These are phyloP conservation scores for Anarrhichthys ocellatus DNA, from an alignment of 2,113 vertebrate species.

Conservation along the genomic window DNA sequence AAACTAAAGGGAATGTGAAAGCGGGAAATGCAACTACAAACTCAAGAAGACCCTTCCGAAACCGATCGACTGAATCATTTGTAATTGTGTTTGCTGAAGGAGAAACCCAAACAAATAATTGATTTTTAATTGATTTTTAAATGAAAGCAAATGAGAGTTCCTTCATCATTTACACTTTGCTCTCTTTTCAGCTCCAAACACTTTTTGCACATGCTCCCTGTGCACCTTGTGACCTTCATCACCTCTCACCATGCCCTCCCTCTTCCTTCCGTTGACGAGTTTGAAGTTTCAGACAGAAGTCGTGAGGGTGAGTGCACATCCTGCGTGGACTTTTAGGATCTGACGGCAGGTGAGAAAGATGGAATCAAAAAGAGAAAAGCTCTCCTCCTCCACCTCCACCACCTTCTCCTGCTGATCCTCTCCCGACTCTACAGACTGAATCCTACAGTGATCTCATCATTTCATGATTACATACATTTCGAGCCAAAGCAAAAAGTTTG, in stretches of 20 bases:
- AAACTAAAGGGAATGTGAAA: neutral
- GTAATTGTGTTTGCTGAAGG: neutral
- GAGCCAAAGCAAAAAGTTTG: slow-evolving; percentile 13
- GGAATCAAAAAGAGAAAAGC: neutral
- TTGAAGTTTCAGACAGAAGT: neutral
- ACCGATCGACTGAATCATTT: neutral
- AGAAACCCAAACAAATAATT: fast-evolving
- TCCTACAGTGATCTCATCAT: neutral
- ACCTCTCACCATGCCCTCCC: neutral
- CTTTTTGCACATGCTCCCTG: neutral
- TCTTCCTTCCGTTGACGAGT: neutral
- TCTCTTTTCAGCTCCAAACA: neutral
- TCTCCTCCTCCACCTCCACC: slow-evolving; percentile 1
- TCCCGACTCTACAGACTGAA: neutral
- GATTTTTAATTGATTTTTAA: no score
- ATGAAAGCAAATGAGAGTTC: neutral
- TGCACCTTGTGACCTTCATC: neutral
- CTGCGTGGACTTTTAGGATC: neutral
- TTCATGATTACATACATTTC: neutral
- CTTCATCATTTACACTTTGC: neutral
- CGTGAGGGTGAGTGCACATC: neutral
- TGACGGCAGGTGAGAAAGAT: neutral
- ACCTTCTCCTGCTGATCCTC: neutral
- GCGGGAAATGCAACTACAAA: neutral
- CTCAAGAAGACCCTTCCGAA: slow-evolving; percentile 16